Percentiles rank a stretch among this genome's conserved stretches.
Evolutionary conservation across 1,140 invertebrate species (phyloP).

Genomic region (Acromyrmex echinatior): DNA sequence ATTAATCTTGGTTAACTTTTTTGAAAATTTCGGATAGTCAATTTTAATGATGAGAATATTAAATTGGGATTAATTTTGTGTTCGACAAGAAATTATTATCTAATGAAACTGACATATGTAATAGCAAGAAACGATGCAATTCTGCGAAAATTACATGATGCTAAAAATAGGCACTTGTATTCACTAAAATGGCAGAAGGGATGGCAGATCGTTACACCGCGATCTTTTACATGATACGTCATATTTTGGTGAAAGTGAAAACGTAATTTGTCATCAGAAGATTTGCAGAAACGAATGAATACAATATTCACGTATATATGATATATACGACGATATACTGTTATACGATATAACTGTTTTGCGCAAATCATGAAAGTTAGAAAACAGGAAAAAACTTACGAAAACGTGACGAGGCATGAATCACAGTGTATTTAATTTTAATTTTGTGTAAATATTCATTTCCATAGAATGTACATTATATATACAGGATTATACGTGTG

Average conservation of each 20-base stretch:
- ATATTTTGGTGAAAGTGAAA: slow-evolving; percentile 73
- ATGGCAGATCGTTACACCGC: background rate
- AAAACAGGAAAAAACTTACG: slow-evolving; percentile 28
- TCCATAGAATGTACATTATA: background rate
- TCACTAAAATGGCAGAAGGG: background rate
- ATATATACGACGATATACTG: background rate
- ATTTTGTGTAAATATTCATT: slow-evolving; percentile 11
- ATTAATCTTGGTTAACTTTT: background rate
- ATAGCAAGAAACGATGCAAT: slow-evolving; percentile 12
- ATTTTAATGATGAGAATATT: background rate
- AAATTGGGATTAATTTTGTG: background rate
- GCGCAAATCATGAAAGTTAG: slow-evolving; percentile 37
- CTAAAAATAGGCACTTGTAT: background rate
- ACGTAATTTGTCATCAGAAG: background rate
- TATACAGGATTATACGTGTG: background rate
- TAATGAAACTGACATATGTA: background rate
- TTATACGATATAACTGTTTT: background rate
- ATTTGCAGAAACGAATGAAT: slow-evolving; percentile 9
- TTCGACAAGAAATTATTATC: background rate
- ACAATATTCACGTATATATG: background rate
- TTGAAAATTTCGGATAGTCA: background rate
- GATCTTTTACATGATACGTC: slow-evolving; percentile 17
- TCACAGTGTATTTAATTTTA: background rate
- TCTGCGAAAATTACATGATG: slow-evolving; percentile 25
- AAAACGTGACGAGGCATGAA: slow-evolving; percentile 13